Evolutionary conservation across 2,888 invertebrate genomes (phyloP).

Genomic region (Drosophila rubida): DNA sequence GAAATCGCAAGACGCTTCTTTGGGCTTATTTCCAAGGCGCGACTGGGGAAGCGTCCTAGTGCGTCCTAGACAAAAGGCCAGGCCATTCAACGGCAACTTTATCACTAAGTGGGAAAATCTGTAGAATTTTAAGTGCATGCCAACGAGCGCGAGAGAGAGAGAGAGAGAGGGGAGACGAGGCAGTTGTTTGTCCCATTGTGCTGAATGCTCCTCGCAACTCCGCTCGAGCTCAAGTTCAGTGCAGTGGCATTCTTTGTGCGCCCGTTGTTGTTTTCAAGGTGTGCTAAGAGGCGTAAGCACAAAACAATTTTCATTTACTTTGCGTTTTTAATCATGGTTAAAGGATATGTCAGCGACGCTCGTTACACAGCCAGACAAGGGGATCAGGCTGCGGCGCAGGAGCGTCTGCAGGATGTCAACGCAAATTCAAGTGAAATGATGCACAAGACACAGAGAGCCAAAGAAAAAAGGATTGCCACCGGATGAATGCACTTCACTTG

Average conservation of each 20-base stretch:
- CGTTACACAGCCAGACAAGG: constrained; percentile 51
- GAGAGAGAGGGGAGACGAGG: constrained; percentile 14
- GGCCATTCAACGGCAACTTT: constrained; percentile 72
- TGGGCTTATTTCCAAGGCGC: constrained; percentile 58
- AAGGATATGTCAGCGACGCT: constrained; percentile 76
- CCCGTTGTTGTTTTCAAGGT: constrained; percentile 73
- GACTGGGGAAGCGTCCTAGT: not conserved
- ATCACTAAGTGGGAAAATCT: constrained; percentile 80
- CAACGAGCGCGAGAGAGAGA: constrained; percentile 17
- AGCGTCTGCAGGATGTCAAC: constrained; percentile 70
- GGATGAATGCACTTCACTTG: constrained; percentile 81
- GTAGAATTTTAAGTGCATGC: constrained; percentile 76
- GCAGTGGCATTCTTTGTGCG: constrained; percentile 26
- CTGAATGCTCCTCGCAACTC: constrained; percentile 37
- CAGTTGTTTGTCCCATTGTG: constrained; percentile 54
- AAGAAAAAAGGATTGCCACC: constrained; percentile 74
- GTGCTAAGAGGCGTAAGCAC: constrained; percentile 80
- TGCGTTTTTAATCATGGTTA: constrained; percentile 79
- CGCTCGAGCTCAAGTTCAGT: constrained; percentile 55
- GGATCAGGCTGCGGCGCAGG: constrained; percentile 31
- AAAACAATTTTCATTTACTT: constrained; percentile 80
- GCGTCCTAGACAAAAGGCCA: constrained; percentile 61
- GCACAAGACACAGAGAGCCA: constrained; percentile 55
- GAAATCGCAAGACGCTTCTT: constrained; percentile 69
- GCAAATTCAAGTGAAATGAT: constrained; percentile 75